These are phyloP conservation scores for Papilio polyxenes DNA, from an alignment of 1,140 invertebrate genomes.

Conservation along the genomic window DNA sequence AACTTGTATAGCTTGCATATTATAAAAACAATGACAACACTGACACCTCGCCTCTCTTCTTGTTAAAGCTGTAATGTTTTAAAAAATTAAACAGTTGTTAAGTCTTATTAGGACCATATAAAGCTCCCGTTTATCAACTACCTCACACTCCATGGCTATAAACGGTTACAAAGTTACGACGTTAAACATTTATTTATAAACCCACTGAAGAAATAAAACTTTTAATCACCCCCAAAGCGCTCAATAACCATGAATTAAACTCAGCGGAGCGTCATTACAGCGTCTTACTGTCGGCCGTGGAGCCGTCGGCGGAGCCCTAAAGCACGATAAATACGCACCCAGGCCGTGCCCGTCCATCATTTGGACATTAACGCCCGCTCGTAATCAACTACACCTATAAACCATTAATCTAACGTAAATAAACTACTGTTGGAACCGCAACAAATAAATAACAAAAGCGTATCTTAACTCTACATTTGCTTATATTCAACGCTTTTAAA, in stretches of 20 bases:
- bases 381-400: conserved; percentile 56
- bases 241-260: conserved; percentile 51
- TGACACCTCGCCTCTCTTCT: not conserved
- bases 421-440: conserved; percentile 45
- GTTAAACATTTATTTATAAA: conserved; percentile 46
- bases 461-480: conserved; percentile 17
- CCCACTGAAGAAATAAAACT: conserved; percentile 42
- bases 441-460: conserved; percentile 42
- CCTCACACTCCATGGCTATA: not conserved
- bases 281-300: conserved; percentile 43
- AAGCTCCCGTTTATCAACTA: conserved; percentile 10
- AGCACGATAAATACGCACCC: conserved; percentile 52
- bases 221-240: conserved; percentile 53
- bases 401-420: conserved; percentile 59
- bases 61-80: not conserved
- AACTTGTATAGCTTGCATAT: not conserved
- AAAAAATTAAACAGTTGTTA: not conserved
- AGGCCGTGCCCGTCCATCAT: conserved; percentile 45
- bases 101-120: not conserved
- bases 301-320: conserved; percentile 52
- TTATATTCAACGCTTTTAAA: not conserved
- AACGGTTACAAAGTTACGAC: conserved; percentile 32
- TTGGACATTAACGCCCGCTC: conserved; percentile 48
- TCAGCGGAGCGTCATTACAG: conserved; percentile 37
- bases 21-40: not conserved